A percentile compares a stretch with the other conserved stretches of the same genome.
These are phyloP conservation scores for Pedionomus torquatus DNA, from an alignment of 2,113 vertebrate species.

Conservation along the genomic window DNA sequence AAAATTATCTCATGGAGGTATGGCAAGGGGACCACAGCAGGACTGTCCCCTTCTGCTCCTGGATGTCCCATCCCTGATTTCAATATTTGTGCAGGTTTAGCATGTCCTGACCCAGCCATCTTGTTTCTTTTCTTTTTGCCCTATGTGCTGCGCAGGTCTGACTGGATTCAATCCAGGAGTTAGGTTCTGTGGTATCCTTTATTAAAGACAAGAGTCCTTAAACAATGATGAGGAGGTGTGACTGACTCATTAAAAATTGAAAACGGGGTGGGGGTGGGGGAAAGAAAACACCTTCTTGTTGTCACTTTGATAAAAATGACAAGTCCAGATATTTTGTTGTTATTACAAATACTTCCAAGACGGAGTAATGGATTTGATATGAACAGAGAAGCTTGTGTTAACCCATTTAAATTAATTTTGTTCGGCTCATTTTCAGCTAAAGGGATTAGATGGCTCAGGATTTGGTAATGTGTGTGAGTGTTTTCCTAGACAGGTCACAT, in stretches of 20 bases:
- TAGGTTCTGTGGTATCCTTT: neutral
- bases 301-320: constrained; percentile 39
- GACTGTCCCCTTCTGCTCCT: neutral
- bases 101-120: neutral
- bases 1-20: neutral
- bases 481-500: constrained; percentile 11
- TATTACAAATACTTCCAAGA: constrained; percentile 37
- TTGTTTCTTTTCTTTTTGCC: neutral
- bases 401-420: constrained; percentile 54
- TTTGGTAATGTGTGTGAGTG: neutral
- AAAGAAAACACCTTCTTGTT: constrained; percentile 10
- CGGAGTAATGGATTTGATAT: neutral
- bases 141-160: neutral
- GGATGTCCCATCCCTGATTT: neutral
- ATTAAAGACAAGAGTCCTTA: neutral
- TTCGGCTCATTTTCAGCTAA: constrained; percentile 13
- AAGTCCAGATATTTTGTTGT: constrained; percentile 4
- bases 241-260: constrained; percentile 24
- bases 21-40: neutral
- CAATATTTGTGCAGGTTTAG: neutral
- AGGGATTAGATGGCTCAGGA: constrained; percentile 22
- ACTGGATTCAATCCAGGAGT: neutral
- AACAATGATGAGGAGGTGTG: neutral
- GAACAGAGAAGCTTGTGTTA: neutral
- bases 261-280: neutral